A percentile compares a stretch with the other conserved stretches of the same genome.
Evolutionary conservation across 2,888 invertebrate genomes (phyloP).

Genomic region (Scelioninae gen. 1): DNA sequence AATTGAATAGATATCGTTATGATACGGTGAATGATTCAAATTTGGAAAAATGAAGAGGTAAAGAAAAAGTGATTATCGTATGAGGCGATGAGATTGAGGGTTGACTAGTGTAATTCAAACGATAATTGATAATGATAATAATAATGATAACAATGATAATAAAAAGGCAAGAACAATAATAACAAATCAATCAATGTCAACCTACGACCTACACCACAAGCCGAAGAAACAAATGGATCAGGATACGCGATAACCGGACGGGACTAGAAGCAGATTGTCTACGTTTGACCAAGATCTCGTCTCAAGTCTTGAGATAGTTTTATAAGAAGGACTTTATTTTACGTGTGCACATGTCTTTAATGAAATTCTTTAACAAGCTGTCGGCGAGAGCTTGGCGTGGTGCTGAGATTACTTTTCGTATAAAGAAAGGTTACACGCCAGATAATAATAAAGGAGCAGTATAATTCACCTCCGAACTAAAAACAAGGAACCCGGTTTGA

Average conservation of each 20-base stretch:
- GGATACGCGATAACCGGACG: slow-evolving; percentile 75
- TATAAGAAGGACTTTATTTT: slow-evolving; percentile 41
- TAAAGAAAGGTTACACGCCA: slow-evolving; percentile 60
- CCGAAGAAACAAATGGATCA: slow-evolving; percentile 78
- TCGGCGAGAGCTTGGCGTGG: slow-evolving; percentile 67
- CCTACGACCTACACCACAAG: slow-evolving; percentile 82
- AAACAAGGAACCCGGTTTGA: slow-evolving; percentile 32
- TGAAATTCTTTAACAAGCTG: slow-evolving; percentile 35
- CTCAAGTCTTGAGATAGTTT: slow-evolving; percentile 50
- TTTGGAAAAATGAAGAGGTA: slow-evolving; percentile 8
- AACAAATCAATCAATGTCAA: slow-evolving; percentile 78
- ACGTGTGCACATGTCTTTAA: slow-evolving; percentile 42
- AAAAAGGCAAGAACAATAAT: slow-evolving; percentile 73
- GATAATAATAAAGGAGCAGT: slow-evolving; percentile 61
- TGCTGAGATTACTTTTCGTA: slow-evolving; percentile 59
- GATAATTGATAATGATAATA: slow-evolving; percentile 62
- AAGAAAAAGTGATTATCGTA: slow-evolving; percentile 3
- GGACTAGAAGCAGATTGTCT: slow-evolving; percentile 79
- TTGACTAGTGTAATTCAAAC: slow-evolving; percentile 69
- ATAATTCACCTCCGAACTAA: slow-evolving; percentile 45
- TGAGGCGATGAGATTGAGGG: slow-evolving; percentile 65
- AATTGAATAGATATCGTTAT: not conserved
- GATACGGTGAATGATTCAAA: slow-evolving; percentile 9
- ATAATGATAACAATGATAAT: slow-evolving; percentile 59
- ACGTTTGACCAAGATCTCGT: slow-evolving; percentile 70